Evolutionary conservation across 2,113 vertebrate genomes (phyloP).

Genomic region (Aplodontia rufa): DNA sequence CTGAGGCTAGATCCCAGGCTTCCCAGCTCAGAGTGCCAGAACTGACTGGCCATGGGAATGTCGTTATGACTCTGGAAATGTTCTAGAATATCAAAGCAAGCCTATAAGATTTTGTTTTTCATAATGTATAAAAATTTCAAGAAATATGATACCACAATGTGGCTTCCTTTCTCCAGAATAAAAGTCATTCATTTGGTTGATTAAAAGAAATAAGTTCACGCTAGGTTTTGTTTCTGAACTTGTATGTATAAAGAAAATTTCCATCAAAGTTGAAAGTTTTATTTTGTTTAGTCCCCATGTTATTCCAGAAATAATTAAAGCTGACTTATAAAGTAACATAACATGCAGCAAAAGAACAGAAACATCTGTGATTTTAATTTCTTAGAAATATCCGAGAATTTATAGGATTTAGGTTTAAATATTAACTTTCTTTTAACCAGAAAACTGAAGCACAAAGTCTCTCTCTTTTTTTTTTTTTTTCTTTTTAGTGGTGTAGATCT

Average conservation of each 20-base stretch:
- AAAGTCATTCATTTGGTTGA: neutral
- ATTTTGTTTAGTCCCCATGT: constrained; percentile 14
- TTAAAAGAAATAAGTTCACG: neutral
- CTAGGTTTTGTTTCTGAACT: neutral
- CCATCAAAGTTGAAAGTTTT: neutral
- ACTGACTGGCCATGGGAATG: neutral
- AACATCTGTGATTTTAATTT: constrained; percentile 35
- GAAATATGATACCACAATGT: neutral
- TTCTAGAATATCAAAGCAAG: neutral
- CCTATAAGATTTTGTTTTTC: neutral
- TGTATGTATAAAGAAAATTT: neutral
- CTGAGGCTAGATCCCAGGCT: neutral
- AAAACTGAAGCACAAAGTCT: neutral
- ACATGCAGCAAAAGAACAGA: constrained; percentile 2
- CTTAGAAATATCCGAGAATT: constrained; percentile 51
- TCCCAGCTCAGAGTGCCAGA: neutral
- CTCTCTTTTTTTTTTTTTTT: neutral
- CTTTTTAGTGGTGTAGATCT: neutral
- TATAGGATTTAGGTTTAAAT: constrained; percentile 19
- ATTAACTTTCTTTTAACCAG: constrained; percentile 29
- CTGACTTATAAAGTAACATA: neutral
- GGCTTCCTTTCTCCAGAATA: neutral
- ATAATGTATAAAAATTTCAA: neutral
- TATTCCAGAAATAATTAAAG: constrained; percentile 59
- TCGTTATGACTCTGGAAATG: neutral